A percentile compares a stretch with the other conserved stretches of the same genome.
Evolutionary conservation across 2,113 vertebrate genomes (phyloP).

Genomic region (Dipodomys spectabilis): DNA sequence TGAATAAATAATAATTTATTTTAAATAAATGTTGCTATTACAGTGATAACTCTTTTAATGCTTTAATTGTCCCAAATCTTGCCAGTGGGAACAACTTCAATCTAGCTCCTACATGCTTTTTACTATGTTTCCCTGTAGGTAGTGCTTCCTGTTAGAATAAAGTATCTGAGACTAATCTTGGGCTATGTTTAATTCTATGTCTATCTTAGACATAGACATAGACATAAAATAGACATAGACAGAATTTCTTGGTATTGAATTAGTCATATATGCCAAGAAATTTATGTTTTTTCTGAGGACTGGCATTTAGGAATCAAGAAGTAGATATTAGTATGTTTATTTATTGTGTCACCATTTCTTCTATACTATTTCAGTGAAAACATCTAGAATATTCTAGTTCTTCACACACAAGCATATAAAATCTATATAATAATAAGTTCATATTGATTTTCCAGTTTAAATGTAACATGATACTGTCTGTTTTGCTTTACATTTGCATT

Average conservation of each 20-base stretch:
- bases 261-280: not conserved
- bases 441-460: constrained; percentile 28
- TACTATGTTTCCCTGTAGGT: not conserved
- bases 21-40: constrained; percentile 17
- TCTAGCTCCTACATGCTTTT: not conserved
- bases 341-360: not conserved
- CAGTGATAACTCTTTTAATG: not conserved
- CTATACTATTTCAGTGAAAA: not conserved
- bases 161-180: not conserved
- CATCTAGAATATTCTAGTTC: not conserved
- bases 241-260: not conserved
- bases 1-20: not conserved
- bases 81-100: not conserved
- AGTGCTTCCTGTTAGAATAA: constrained; percentile 25
- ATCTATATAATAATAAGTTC: not conserved
- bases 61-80: constrained; percentile 27
- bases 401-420: not conserved
- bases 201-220: not conserved
- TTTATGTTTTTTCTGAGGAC: not conserved
- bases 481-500: constrained; percentile 44
- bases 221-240: too few relatives aligned
- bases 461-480: not conserved
- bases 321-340: not conserved
- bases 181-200: not conserved
- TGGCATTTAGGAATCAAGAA: constrained; percentile 43